A percentile compares a stretch with the other conserved stretches of the same genome.
Evolutionary conservation across 2,797 vertebrate species (phyloP).

Genomic region (Dermochelys coriacea): DNA sequence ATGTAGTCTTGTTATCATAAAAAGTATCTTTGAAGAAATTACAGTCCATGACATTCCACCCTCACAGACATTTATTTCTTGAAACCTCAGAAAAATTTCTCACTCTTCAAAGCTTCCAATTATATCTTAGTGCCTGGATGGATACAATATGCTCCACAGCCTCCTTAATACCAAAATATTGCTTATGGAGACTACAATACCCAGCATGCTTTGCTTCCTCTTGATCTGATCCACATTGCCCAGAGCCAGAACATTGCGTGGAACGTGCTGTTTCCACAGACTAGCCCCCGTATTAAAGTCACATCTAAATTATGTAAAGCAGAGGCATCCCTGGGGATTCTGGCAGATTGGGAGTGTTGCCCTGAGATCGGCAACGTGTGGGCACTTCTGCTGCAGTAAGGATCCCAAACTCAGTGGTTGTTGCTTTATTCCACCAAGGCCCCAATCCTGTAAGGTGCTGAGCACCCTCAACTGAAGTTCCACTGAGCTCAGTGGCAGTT

Average conservation of each 20-base stretch:
- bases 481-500: neutral
- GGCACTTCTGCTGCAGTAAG: neutral
- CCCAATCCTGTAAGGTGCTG: neutral
- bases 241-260: neutral
- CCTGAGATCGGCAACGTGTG: neutral
- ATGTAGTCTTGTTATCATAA: conserved; percentile 55
- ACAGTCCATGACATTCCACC: neutral
- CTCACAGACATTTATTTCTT: conserved; percentile 64
- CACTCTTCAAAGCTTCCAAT: conserved; percentile 60
- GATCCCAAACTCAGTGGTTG: accelerated
- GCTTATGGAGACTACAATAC: conserved; percentile 1
- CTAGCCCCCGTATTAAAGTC: neutral
- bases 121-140: conserved; percentile 42
- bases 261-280: neutral
- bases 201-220: accelerated
- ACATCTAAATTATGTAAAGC: neutral
- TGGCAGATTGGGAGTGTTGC: neutral
- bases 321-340: neutral
- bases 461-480: neutral
- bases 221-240: neutral
- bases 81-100: conserved; percentile 43
- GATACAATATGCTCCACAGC: neutral
- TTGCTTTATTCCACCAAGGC: neutral
- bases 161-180: neutral
- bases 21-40: conserved; percentile 25